phyloP scores from a whole-genome alignment of 2,888 invertebrate species.

The Phania funesta region DNA sequence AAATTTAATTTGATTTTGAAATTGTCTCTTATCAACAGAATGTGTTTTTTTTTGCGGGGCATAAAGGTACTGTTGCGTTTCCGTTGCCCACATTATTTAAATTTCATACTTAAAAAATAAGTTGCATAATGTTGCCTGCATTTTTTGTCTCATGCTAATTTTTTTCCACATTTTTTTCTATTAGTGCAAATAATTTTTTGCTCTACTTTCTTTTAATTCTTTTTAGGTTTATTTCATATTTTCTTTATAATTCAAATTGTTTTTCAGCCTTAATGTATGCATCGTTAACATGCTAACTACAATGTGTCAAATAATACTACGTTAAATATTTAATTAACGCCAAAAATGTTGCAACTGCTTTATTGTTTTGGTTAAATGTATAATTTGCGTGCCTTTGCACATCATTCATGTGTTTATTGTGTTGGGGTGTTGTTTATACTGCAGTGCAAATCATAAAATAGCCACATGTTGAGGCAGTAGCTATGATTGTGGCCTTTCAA shows the following conservation, averaged over 20 bases:
- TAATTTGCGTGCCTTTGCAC: slow-evolving; percentile 60
- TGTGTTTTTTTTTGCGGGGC: not conserved
- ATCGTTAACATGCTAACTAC: slow-evolving; percentile 61
- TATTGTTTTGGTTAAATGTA: slow-evolving; percentile 43
- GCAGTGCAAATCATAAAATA: not conserved
- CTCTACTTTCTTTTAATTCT: not conserved
- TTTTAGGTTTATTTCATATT: not conserved
- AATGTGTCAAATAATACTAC: slow-evolving; percentile 65
- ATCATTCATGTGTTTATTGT: slow-evolving; percentile 33
- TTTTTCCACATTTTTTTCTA: not conserved
- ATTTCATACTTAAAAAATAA: slow-evolving; percentile 33
- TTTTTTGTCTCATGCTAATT: not conserved
- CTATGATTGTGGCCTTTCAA: slow-evolving; percentile 24
- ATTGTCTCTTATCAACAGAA: slow-evolving; percentile 7
- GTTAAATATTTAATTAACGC: slow-evolving; percentile 65
- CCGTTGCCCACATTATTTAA: slow-evolving; percentile 30
- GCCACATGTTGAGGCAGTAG: slow-evolving; percentile 37
- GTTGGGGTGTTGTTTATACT: not conserved
- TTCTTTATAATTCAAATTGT: not conserved
- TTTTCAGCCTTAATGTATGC: slow-evolving; percentile 54
- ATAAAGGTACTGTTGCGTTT: not conserved
- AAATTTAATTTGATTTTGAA: slow-evolving; percentile 34
- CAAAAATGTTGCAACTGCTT: slow-evolving; percentile 45
- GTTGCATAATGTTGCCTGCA: not conserved
- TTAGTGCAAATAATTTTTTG: not conserved